A percentile compares a stretch with the other conserved stretches of the same genome.
Conservation (phyloP, 1,140 invertebrate genomes). For the Aethina tumida region DNA sequence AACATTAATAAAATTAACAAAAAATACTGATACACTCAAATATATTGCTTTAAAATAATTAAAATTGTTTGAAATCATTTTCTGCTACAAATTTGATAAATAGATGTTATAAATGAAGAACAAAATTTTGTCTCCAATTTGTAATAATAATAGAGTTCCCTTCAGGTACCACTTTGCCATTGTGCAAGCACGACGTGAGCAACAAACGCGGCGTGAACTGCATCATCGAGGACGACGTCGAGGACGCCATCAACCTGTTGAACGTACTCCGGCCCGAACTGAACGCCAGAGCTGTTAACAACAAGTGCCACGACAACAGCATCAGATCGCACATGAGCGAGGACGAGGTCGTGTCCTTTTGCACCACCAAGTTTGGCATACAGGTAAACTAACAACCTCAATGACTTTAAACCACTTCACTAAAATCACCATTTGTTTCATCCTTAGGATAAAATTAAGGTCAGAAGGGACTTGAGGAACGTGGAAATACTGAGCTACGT, state of each 20-base stretch:
- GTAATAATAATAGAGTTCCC: no score
- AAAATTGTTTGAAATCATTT: no score
- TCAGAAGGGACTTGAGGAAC: slow-evolving; percentile 50
- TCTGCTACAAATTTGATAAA: no score
- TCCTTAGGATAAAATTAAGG: slow-evolving; percentile 36
- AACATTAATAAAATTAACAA: no score
- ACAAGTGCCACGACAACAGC: slow-evolving; percentile 45
- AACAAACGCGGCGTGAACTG: slow-evolving; percentile 48
- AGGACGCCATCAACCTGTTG: slow-evolving; percentile 47
- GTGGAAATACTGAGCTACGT: slow-evolving; percentile 55
- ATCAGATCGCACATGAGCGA: slow-evolving; percentile 45
- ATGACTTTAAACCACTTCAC: background rate
- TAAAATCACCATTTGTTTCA: slow-evolving; percentile 2
- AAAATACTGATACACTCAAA: no score
- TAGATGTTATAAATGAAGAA: slow-evolving; percentile 9
- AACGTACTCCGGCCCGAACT: slow-evolving; percentile 49
- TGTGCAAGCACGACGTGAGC: slow-evolving; percentile 39
- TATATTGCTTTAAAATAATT: no score
- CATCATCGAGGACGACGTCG: slow-evolving; percentile 45
- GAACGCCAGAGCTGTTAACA: slow-evolving; percentile 41
- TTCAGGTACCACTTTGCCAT: slow-evolving; percentile 45
- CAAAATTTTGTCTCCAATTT: slow-evolving; percentile 8
- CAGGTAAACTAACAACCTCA: slow-evolving; percentile 13
- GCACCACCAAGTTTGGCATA: slow-evolving; percentile 33
- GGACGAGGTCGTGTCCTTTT: slow-evolving; percentile 41